A percentile compares a stretch with the other conserved stretches of the same genome.
These are phyloP conservation scores for Epizoanthus rinbou DNA, from an alignment of 92 coral and sea anemone genomes.

Conservation along the genomic window DNA sequence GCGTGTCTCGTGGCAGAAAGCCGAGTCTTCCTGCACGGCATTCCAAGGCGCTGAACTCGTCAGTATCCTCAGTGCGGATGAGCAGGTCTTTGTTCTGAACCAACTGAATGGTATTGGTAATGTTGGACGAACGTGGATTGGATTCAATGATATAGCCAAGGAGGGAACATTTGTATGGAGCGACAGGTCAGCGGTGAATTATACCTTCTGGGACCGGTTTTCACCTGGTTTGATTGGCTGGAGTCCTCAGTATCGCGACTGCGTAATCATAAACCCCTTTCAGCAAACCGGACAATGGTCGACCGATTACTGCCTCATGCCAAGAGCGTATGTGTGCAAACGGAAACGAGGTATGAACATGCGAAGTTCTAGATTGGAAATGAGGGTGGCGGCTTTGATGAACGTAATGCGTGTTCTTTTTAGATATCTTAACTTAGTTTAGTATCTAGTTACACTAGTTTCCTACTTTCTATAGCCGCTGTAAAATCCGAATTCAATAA, in stretches of 20 bases:
- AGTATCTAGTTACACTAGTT: too few species aligned
- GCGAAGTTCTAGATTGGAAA: background rate
- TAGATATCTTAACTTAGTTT: too few species aligned
- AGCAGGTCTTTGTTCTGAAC: conserved; percentile 64
- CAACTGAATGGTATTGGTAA: conserved; percentile 60
- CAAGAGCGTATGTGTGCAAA: conserved; percentile 72
- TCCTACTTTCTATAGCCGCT: too few species aligned
- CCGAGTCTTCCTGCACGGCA: conserved; percentile 70
- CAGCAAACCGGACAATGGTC: conserved; percentile 90
- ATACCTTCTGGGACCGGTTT: conserved; percentile 72
- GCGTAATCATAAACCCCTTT: conserved; percentile 50
- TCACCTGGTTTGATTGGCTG: conserved; percentile 51
- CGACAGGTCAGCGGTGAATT: conserved; percentile 64
- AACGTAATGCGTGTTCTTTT: too few species aligned
- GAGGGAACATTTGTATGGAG: conserved; percentile 85
- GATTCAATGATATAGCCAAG: conserved; percentile 73
- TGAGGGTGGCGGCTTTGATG: too few species aligned
- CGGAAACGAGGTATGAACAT: conserved; percentile 74
- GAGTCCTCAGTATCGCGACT: conserved; percentile 37
- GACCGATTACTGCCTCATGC: conserved; percentile 45
- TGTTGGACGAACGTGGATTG: conserved; percentile 75
- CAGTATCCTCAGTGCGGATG: conserved; percentile 67
- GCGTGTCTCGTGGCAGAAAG: conserved; percentile 65
- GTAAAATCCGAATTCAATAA: too few species aligned
- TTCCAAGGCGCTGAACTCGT: conserved; percentile 67